A percentile compares a stretch with the other conserved stretches of the same genome.
Evolutionary conservation across 92 coral and sea anemone genomes (phyloP).

Genomic region (Diadumene lineata): DNA sequence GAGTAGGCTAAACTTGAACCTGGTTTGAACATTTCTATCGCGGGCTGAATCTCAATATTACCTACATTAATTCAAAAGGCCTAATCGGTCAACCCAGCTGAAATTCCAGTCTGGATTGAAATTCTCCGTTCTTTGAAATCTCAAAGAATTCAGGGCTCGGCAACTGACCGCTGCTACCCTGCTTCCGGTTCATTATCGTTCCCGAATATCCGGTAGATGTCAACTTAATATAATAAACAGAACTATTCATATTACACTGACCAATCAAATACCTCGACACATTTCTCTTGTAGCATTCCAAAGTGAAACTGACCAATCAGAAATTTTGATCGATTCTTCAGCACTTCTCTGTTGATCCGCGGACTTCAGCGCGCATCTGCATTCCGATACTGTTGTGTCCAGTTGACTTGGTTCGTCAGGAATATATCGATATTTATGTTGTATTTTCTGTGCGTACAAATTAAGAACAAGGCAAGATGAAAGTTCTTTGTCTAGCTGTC

Average conservation of each 20-base stretch:
- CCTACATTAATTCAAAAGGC: no score
- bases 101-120: no score
- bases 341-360: conserved; percentile 26
- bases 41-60: no score
- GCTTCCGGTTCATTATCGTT: conserved; percentile 9
- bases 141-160: conserved; percentile 29
- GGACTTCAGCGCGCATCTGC: no score
- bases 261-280: no score
- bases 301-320: conserved; percentile 29
- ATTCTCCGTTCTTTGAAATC: background rate
- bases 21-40: no score
- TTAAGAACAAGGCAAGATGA: background rate
- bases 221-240: conserved; percentile 12
- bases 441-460: background rate
- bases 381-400: conserved; percentile 15
- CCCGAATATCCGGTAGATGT: conserved; percentile 7
- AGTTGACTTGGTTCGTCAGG: conserved; percentile 6
- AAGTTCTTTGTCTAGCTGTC: conserved; percentile 6
- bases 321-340: conserved; percentile 2
- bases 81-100: no score
- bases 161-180: conserved; percentile 2
- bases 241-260: no score
- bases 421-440: background rate
- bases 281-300: no score
- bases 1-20: no score